A percentile compares a stretch with the other conserved stretches of the same genome.
Conservation (phyloP, 2,888 invertebrate species). For the Sclerodermus sp. region DNA sequence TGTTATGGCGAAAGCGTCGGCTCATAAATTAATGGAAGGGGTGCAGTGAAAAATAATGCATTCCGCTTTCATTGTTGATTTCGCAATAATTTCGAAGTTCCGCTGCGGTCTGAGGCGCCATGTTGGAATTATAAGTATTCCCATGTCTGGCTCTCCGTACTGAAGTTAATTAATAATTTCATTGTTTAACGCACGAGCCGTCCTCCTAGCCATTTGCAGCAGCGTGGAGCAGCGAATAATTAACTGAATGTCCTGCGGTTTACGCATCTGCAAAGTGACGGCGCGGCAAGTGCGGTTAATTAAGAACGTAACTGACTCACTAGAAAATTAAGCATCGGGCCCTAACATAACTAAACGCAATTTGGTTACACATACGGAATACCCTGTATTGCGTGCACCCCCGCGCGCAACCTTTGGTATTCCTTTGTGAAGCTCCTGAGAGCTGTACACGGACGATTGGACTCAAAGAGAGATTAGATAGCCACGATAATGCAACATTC, state of each 20-base stretch:
- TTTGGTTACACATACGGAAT: background rate
- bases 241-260: constrained; percentile 15
- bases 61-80: too few species aligned
- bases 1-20: too few species aligned
- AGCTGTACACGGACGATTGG: background rate
- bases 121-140: constrained; percentile 14
- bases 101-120: background rate
- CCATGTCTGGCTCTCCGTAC: background rate
- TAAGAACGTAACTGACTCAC: constrained; percentile 15
- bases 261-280: constrained; percentile 17
- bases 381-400: background rate
- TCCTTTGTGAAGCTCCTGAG: background rate
- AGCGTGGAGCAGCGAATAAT: constrained; percentile 21
- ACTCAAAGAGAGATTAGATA: background rate
- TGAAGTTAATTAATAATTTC: constrained; percentile 29
- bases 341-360: background rate
- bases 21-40: too few species aligned
- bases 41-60: too few species aligned
- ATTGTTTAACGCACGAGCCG: constrained; percentile 13
- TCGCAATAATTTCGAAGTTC: constrained; percentile 17
- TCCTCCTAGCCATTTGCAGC: background rate
- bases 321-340: constrained; percentile 14
- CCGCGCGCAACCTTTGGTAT: background rate
- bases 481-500: background rate
- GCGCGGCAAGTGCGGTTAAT: constrained; percentile 21